phyloP scores from a whole-genome alignment of 2,797 vertebrate species.

The Poecilia picta region DNA sequence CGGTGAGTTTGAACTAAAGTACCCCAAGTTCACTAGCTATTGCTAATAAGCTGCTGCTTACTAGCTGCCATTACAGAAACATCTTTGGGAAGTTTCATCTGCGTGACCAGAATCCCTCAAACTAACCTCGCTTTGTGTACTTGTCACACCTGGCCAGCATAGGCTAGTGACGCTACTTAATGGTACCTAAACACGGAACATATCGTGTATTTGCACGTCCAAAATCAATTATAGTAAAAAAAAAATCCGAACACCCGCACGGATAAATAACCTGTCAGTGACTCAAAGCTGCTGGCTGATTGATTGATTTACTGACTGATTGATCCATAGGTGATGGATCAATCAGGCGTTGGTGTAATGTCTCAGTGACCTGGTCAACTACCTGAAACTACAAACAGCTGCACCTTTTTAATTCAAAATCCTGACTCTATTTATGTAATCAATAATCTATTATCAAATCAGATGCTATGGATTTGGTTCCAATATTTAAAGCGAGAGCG shows the following conservation, averaged over 20 bases:
- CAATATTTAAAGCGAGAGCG: neutral
- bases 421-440: neutral
- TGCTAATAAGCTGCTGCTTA: conserved; percentile 51
- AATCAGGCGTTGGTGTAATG: neutral
- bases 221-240: neutral
- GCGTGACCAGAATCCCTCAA: neutral
- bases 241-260: neutral
- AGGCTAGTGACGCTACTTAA: neutral
- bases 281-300: neutral
- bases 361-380: neutral
- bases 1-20: conserved; percentile 48
- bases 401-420: neutral
- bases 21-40: conserved; percentile 26
- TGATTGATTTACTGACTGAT: neutral
- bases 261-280: conserved; percentile 3
- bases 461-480: neutral
- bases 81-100: conserved; percentile 8
- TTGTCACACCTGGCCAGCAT: neutral
- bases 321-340: neutral
- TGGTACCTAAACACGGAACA: neutral
- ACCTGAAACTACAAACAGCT: neutral
- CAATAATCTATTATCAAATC: neutral
- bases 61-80: conserved; percentile 55
- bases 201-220: no score
- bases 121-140: neutral